Evolutionary conservation across 37 sponge, comb jelly and placozoan genomes (phyloP), one percentile per base, ranked within the genome.

Genomic region (Hormiphora californensis): DNA sequence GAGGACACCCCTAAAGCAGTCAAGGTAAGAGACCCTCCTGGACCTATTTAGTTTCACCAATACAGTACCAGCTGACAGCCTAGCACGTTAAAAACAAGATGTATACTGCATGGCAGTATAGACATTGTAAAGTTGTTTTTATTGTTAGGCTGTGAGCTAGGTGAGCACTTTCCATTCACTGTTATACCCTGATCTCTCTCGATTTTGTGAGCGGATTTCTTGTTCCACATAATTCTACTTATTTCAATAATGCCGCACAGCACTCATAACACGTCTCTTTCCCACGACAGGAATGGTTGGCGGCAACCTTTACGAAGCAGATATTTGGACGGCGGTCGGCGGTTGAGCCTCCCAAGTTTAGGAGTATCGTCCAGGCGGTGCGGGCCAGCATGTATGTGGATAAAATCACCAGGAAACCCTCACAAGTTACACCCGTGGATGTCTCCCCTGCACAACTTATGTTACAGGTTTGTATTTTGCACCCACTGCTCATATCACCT

Each of bases 271-370:
- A n/a, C n/a, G n/a, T n/a, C n/a, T n/a, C n/a, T n/a, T n/a, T n/a
- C n/a, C n/a, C n/a, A n/a, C n/a, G n/a, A n/a, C n/a, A 73, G 81
- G 81, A 73, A 73, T 73, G 81, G 81, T 41, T 73, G 81, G 81
- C 81, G 25, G 81, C 81, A 5, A 73, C 81, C 17, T 73, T 73
- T 28, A 73, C 81, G 39, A 73, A 73, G 38, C 81, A 73, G 38
- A 73, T 73, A 73, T 73, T 73, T 46, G 81, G 81, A 28, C 35
- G 81, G 23, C 35, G 81, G 1, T 46, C 40, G 81, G 23, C 81
- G 25, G 81, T 73, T 7, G 81, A 73, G 81, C 81, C 81, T 22
- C 81, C 81, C 23, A 73, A 73, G 46, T 73, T 73, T 46, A 21
- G 81, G 81, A 73, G 81, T 19, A 73, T 73, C 9, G 81, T 73